These are phyloP conservation scores for Mactra quadrangularis DNA, from an alignment of 1,140 invertebrate species.

Conservation along the genomic window DNA sequence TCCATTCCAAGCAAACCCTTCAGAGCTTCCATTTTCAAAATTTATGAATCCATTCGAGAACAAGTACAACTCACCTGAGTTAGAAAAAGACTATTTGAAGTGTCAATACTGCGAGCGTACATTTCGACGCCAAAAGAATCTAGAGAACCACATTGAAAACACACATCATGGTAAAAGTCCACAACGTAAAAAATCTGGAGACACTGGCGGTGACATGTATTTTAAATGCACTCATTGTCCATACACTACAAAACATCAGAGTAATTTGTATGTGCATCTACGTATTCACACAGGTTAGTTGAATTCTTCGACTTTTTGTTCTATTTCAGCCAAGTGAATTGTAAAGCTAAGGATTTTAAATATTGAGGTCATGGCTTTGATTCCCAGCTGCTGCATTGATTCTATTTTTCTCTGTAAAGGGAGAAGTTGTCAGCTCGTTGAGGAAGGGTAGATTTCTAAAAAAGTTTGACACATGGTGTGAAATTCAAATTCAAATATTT, in stretches of 20 bases:
- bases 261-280: conserved; percentile 82
- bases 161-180: conserved; percentile 79
- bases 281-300: conserved; percentile 81
- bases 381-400: too few species aligned
- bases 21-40: conserved; percentile 75
- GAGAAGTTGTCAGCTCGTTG: too few species aligned
- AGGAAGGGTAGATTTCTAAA: too few species aligned
- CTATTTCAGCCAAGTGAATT: too few species aligned
- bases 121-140: conserved; percentile 80
- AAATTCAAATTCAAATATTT: too few species aligned
- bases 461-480: too few species aligned
- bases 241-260: conserved; percentile 83
- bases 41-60: conserved; percentile 77
- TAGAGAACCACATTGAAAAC: conserved; percentile 81
- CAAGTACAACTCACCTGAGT: conserved; percentile 71
- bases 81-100: conserved; percentile 82
- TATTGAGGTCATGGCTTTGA: too few species aligned
- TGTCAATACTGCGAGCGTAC: conserved; percentile 82
- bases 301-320: background rate
- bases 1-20: conserved; percentile 73
- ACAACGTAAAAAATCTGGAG: conserved; percentile 70
- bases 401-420: too few species aligned
- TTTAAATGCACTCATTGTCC: conserved; percentile 83
- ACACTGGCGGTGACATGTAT: conserved; percentile 79
- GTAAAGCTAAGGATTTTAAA: too few species aligned